Evolutionary conservation across 2,888 invertebrate genomes (phyloP).

Genomic region (Meteorus cinctellus): DNA sequence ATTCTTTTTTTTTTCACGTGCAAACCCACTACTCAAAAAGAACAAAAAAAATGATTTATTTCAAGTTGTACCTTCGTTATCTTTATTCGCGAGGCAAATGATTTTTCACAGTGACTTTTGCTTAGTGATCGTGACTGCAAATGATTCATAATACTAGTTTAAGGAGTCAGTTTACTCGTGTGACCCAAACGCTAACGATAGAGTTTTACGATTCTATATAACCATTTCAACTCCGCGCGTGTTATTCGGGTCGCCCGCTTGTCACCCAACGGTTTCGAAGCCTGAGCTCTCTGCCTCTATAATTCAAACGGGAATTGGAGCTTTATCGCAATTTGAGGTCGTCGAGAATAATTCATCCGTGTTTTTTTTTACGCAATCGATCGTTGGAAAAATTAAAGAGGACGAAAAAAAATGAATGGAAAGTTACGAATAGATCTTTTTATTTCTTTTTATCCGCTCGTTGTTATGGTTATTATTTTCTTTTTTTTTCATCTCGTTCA

Average conservation of each 20-base stretch:
- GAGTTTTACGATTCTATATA: conserved; percentile 37
- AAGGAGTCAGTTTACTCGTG: conserved; percentile 40
- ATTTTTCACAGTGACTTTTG: conserved; percentile 28
- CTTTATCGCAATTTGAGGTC: conserved; percentile 35
- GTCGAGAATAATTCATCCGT: conserved; percentile 22
- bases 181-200: conserved; percentile 42
- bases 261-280: conserved; percentile 29
- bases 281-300: conserved; percentile 41
- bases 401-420: not conserved
- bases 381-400: not conserved
- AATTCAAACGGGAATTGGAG: conserved; percentile 45
- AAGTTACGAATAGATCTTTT: conserved; percentile 14
- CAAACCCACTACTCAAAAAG: not conserved
- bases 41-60: conserved; percentile 21
- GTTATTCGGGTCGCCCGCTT: conserved; percentile 17
- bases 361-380: conserved; percentile 1
- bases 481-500: conserved; percentile 4
- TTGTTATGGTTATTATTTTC: not conserved
- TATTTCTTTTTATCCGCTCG: not conserved
- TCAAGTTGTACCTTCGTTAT: not conserved
- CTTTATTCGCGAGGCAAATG: conserved; percentile 12
- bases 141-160: conserved; percentile 30
- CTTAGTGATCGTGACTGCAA: conserved; percentile 23
- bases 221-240: conserved; percentile 13
- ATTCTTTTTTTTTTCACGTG: not conserved